These are phyloP conservation scores for Paguma larvata DNA, from an alignment of 2,797 vertebrate species.

Conservation along the genomic window DNA sequence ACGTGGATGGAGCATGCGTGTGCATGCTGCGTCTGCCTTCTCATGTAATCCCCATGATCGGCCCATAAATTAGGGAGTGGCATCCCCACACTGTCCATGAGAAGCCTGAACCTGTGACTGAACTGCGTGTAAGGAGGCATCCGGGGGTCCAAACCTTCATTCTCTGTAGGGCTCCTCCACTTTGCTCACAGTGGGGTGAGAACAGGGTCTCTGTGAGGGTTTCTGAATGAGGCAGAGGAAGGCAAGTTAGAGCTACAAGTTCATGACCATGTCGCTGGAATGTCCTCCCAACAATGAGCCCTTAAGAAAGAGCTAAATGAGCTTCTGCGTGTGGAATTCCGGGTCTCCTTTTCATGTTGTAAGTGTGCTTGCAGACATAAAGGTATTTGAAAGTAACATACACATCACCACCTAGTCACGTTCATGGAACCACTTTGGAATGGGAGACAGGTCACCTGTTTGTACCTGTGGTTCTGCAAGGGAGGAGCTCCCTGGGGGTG, in stretches of 20 bases:
- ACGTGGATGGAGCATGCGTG: fast-evolving
- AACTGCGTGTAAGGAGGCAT: fast-evolving
- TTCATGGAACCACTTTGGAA: not conserved
- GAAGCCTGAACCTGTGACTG: not conserved
- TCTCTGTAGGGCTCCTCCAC: fast-evolving
- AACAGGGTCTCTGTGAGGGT: not conserved
- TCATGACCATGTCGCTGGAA: not conserved
- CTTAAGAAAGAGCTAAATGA: not conserved
- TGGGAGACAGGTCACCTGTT: not conserved
- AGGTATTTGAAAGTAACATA: not conserved
- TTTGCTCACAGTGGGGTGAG: fast-evolving
- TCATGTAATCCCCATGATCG: not conserved
- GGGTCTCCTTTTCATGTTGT: not conserved
- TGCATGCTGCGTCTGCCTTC: not conserved
- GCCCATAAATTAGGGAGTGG: not conserved
- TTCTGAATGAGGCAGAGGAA: not conserved
- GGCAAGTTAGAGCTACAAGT: too few species aligned
- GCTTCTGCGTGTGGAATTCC: fast-evolving
- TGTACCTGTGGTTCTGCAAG: not conserved
- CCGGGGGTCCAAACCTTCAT: not conserved
- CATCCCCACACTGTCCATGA: not conserved
- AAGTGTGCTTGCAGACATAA: not conserved
- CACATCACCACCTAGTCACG: not conserved
- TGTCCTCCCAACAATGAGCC: not conserved
- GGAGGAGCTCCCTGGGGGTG: not conserved